These are phyloP conservation scores for Amphiprion clarkii DNA, from an alignment of 2,797 vertebrate species.

Conservation along the genomic window DNA sequence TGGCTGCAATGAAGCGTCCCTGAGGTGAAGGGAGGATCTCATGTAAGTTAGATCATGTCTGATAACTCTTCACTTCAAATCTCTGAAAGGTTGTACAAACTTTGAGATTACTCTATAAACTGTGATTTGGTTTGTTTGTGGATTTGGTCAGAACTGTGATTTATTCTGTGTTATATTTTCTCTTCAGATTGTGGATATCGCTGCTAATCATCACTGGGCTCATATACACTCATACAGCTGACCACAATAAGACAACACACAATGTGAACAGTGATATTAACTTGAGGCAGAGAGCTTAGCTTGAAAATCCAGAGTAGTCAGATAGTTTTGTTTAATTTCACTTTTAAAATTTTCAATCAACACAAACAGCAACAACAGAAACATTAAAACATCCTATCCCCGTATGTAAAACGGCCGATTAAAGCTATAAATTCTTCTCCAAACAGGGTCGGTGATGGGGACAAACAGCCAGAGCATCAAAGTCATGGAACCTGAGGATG, in stretches of 20 bases:
- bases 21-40: constrained; percentile 23
- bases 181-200: background rate
- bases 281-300: too few relatives aligned
- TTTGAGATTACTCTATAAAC: background rate
- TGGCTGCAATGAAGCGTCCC: background rate
- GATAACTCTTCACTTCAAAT: constrained; percentile 6
- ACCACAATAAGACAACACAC: background rate
- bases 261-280: background rate
- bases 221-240: background rate
- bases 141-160: background rate
- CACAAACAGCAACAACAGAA: background rate
- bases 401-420: constrained; percentile 5
- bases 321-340: background rate
- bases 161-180: background rate
- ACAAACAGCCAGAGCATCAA: constrained; percentile 40
- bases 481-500: constrained; percentile 61
- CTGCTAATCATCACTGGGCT: constrained; percentile 10
- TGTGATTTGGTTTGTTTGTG: background rate
- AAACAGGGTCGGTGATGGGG: constrained; percentile 21
- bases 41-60: constrained; percentile 49
- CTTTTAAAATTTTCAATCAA: background rate
- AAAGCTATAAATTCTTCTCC: constrained; percentile 1
- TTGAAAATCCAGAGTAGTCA: background rate
- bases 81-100: background rate
- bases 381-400: background rate